phyloP scores from a whole-genome alignment of 1,140 invertebrate species.

The Acyrthosiphon pisum region DNA sequence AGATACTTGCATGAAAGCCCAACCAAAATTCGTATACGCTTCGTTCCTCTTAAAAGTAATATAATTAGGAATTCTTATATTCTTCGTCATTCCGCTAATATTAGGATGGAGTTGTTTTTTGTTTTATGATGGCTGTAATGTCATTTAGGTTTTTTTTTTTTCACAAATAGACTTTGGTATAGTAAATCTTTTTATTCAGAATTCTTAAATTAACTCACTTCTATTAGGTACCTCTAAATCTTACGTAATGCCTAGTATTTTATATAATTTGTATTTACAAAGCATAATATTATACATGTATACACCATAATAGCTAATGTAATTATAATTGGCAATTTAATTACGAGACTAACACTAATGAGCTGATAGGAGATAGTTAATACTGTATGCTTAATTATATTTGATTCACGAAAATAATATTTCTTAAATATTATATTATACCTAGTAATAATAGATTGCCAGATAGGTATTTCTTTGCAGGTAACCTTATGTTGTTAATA shows the following conservation, averaged over 20 bases:
- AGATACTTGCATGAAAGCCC: background rate
- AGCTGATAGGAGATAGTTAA: background rate
- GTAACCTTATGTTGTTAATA: too few relatives aligned
- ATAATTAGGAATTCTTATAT: background rate
- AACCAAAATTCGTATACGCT: background rate
- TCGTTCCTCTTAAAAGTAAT: background rate
- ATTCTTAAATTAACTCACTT: background rate
- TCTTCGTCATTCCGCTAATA: background rate
- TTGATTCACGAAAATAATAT: background rate
- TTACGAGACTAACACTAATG: background rate
- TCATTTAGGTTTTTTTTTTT: too few relatives aligned
- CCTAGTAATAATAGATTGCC: too few relatives aligned
- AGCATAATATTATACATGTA: background rate
- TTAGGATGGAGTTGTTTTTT: too few relatives aligned
- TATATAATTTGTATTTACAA: background rate
- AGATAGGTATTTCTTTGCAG: too few relatives aligned
- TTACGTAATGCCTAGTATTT: background rate
- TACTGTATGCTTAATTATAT: background rate
- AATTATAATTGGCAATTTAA: background rate
- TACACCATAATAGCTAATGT: background rate
- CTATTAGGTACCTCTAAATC: background rate
- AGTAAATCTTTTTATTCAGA: background rate
- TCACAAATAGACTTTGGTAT: background rate
- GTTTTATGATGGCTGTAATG: too few relatives aligned
- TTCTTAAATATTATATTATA: too few relatives aligned